A percentile compares a stretch with the other conserved stretches of the same genome.
phyloP scores from a whole-genome alignment of 30 jellyfish, hydroid and myxozoan genomes.

The Aurelia sp. region DNA sequence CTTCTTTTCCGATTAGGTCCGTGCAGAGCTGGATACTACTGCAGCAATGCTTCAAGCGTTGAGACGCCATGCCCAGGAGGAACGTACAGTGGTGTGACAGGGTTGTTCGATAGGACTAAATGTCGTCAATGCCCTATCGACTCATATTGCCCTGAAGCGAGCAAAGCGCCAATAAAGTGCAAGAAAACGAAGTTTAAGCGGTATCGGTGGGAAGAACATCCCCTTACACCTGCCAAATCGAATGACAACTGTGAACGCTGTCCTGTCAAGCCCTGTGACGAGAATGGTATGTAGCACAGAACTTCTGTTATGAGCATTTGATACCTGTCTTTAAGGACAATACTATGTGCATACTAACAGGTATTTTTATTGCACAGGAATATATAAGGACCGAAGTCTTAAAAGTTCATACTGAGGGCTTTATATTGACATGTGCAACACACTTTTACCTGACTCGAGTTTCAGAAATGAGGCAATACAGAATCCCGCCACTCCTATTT shows the following conservation, averaged over 20 bases:
- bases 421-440: too few species aligned
- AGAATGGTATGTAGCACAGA: neutral
- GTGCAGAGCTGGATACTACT: constrained; percentile 53
- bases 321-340: neutral
- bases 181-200: neutral
- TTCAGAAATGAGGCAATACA: too few species aligned
- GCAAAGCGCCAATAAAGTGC: constrained; percentile 8
- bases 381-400: too few species aligned
- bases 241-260: constrained; percentile 6
- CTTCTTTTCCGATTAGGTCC: constrained; percentile 4
- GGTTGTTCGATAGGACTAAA: constrained; percentile 16
- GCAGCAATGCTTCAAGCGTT: constrained; percentile 12
- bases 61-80: constrained; percentile 58
- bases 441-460: too few species aligned
- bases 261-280: constrained; percentile 47
- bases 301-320: too few species aligned
- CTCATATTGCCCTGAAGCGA: constrained; percentile 22
- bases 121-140: constrained; percentile 25
- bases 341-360: neutral
- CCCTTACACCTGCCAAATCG: neutral
- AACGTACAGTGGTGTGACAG: constrained; percentile 44
- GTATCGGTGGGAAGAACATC: neutral
- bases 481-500: too few species aligned
- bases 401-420: too few species aligned
- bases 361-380: too few species aligned